A percentile compares a stretch with the other conserved stretches of the same genome.
phyloP scores from a whole-genome alignment of 2,888 invertebrate genomes.

The Tiphia femorata region DNA sequence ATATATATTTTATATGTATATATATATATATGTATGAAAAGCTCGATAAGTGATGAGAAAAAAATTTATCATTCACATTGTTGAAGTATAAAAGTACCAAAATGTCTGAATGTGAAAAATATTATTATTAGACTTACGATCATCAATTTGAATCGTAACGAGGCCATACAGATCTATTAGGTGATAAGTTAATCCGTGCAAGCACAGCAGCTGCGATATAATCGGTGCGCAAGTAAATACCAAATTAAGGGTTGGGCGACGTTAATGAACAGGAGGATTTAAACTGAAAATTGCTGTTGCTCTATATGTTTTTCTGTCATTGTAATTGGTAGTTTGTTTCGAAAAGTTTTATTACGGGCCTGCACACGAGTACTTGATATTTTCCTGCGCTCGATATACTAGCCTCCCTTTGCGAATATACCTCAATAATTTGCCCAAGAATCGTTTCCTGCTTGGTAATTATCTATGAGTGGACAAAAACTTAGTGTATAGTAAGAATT shows the following conservation, averaged over 20 bases:
- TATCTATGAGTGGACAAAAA: constrained; percentile 12
- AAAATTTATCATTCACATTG: constrained; percentile 40
- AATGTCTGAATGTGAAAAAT: constrained; percentile 33
- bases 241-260: constrained; percentile 12
- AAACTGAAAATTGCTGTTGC: background rate
- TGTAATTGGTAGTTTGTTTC: background rate
- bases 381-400: constrained; percentile 35
- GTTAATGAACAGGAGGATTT: background rate
- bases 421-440: constrained; percentile 30
- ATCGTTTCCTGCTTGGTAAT: constrained; percentile 25
- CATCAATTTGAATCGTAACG: constrained; percentile 42
- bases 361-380: constrained; percentile 29
- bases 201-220: constrained; percentile 14
- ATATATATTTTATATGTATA: too few relatives aligned
- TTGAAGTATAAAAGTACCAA: constrained; percentile 42
- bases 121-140: constrained; percentile 42
- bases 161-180: constrained; percentile 52
- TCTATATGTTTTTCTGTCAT: background rate
- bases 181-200: constrained; percentile 37
- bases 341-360: constrained; percentile 2
- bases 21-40: constrained; percentile 15
- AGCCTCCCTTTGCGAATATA: constrained; percentile 49
- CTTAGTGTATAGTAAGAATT: constrained; percentile 18
- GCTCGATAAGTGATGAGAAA: constrained; percentile 7
- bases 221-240: constrained; percentile 38